Evolutionary conservation across 92 coral and sea anemone genomes (phyloP).

Genomic region (Epizoanthus fatuus): DNA sequence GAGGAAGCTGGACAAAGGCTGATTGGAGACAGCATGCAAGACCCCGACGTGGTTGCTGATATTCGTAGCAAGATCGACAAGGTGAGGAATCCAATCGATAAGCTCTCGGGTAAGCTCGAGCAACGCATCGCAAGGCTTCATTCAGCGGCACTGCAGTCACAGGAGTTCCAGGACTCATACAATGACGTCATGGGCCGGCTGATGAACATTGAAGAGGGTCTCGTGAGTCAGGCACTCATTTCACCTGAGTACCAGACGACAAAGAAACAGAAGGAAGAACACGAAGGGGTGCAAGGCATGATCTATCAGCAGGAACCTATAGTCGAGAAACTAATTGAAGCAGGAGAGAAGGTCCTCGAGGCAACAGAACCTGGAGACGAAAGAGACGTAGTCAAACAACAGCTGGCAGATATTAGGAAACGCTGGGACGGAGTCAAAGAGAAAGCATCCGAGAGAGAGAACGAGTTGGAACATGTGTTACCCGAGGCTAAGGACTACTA

Average conservation of each 20-base stretch:
- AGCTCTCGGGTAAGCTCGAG: conserved; percentile 90
- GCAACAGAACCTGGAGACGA: conserved; percentile 86
- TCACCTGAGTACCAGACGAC: conserved; percentile 91
- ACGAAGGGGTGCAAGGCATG: conserved; percentile 77
- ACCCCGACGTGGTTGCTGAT: conserved; percentile 86
- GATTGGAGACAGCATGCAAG: conserved; percentile 90
- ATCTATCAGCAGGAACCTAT: conserved; percentile 88
- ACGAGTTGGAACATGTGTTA: conserved; percentile 66
- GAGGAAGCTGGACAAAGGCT: conserved; percentile 91
- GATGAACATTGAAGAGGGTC: conserved; percentile 85
- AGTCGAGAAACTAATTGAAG: conserved; percentile 83
- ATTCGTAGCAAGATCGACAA: conserved; percentile 86
- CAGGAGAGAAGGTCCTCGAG: conserved; percentile 88
- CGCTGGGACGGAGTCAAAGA: conserved; percentile 87
- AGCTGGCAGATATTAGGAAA: conserved; percentile 81
- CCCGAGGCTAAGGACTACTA: conserved; percentile 86
- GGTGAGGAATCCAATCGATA: conserved; percentile 87
- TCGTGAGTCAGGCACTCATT: conserved; percentile 79
- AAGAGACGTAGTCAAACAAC: conserved; percentile 72
- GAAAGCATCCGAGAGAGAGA: conserved; percentile 74
- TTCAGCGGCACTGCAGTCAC: conserved; percentile 92
- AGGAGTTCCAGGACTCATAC: conserved; percentile 94
- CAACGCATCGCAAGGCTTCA: conserved; percentile 92
- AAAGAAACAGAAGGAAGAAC: conserved; percentile 87
- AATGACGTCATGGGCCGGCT: conserved; percentile 85